Percentiles rank a stretch among this genome's conserved stretches.
phyloP scores from a whole-genome alignment of 2,113 vertebrate genomes.

The Lepidothrix coronata region DNA sequence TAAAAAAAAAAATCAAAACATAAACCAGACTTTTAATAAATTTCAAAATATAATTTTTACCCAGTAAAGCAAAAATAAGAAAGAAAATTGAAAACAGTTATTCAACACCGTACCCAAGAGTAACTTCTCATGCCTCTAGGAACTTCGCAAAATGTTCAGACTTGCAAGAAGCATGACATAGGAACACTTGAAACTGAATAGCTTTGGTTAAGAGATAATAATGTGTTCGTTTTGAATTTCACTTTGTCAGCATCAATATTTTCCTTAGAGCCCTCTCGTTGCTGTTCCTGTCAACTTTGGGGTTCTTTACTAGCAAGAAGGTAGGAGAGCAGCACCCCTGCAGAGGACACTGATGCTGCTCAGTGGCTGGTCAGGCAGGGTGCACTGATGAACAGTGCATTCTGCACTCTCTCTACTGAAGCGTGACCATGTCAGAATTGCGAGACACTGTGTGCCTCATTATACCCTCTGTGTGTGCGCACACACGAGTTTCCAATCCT shows the following conservation, averaged over 20 bases:
- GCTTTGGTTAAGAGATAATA: background rate
- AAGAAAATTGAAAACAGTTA: background rate
- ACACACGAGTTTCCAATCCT: background rate
- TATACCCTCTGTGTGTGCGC: rapidly evolving
- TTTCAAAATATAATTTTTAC: background rate
- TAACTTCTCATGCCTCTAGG: background rate
- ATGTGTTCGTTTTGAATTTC: background rate
- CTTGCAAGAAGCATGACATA: background rate
- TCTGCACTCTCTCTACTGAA: background rate
- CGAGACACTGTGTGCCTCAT: background rate
- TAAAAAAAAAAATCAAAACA: background rate
- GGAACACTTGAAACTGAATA: background rate
- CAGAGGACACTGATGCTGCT: background rate
- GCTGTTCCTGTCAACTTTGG: background rate
- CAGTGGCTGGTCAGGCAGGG: background rate
- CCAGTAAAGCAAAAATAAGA: background rate
- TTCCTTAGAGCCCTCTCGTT: background rate
- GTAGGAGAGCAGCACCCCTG: conserved; percentile 3
- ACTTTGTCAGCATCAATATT: background rate
- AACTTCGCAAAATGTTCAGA: background rate
- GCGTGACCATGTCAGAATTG: background rate
- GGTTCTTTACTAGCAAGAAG: background rate
- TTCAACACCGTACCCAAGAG: background rate
- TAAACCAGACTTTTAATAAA: background rate
- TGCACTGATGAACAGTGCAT: background rate